Conservation (phyloP, 2,888 invertebrate genomes). For the Hirtodrosophila trivittata region DNA sequence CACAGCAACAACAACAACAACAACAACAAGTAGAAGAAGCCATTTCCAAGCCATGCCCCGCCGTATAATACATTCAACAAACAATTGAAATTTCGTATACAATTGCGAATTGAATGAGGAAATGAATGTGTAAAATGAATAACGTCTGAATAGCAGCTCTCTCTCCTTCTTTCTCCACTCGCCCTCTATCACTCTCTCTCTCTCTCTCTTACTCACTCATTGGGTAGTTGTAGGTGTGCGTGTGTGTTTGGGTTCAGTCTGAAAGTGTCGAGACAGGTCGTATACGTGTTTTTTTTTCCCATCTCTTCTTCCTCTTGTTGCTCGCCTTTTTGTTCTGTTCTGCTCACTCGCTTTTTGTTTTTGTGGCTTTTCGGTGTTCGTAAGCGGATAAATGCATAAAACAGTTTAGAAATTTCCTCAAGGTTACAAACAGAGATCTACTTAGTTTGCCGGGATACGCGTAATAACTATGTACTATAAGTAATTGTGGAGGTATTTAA, state of each 20-base stretch:
- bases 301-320: slow-evolving; percentile 5
- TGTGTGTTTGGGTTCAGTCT: slow-evolving; percentile 34
- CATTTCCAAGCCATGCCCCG: slow-evolving; percentile 33
- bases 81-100: slow-evolving; percentile 80
- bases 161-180: slow-evolving; percentile 4
- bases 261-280: slow-evolving; percentile 69
- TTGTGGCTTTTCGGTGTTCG: slow-evolving; percentile 46
- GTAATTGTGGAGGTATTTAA: no score
- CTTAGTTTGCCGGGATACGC: neutral
- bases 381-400: slow-evolving; percentile 69
- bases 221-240: slow-evolving; percentile 15
- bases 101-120: slow-evolving; percentile 80
- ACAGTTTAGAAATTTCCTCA: slow-evolving; percentile 54
- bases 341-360: slow-evolving; percentile 19
- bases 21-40: slow-evolving; percentile 10
- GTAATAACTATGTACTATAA: no score
- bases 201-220: neutral
- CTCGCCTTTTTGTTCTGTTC: slow-evolving; percentile 44
- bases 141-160: slow-evolving; percentile 69
- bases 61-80: slow-evolving; percentile 76
- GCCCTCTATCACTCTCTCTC: neutral
- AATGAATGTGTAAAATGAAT: slow-evolving; percentile 80
- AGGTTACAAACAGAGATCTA: slow-evolving; percentile 25
- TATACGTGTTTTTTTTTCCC: slow-evolving; percentile 59
- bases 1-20: slow-evolving; percentile 13